These are phyloP conservation scores for Trichonephila clavata DNA, from an alignment of 1,140 invertebrate species.

Conservation along the genomic window DNA sequence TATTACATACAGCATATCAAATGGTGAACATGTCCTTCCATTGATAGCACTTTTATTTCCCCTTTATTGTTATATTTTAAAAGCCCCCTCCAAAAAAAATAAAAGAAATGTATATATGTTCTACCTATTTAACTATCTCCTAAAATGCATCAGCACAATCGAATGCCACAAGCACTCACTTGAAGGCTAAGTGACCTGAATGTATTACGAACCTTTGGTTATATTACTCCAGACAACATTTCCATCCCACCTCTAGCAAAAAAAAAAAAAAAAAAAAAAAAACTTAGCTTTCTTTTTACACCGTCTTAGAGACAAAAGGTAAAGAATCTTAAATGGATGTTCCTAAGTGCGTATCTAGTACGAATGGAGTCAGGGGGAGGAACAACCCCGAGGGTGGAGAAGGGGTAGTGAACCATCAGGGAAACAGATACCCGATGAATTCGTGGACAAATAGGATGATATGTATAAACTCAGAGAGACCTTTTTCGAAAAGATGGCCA, in stretches of 20 bases:
- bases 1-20: too few species aligned
- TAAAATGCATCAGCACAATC: not conserved
- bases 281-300: constrained; percentile 26
- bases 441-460: constrained; percentile 69
- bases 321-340: constrained; percentile 31
- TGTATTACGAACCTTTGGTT: constrained; percentile 24
- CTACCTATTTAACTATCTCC: constrained; percentile 40
- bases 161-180: not conserved
- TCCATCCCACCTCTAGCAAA: not conserved
- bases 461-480: constrained; percentile 63
- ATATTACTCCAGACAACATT: constrained; percentile 31
- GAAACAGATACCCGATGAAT: constrained; percentile 69
- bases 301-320: constrained; percentile 44
- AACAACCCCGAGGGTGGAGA: not conserved
- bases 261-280: not conserved
- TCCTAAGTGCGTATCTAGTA: constrained; percentile 47
- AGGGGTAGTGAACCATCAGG: not conserved
- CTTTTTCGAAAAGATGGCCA: constrained; percentile 53
- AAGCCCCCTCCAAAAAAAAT: too few species aligned
- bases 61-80: too few species aligned
- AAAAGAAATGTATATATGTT: not conserved
- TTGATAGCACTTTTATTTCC: too few species aligned
- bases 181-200: constrained; percentile 29
- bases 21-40: too few species aligned
- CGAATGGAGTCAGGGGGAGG: not conserved